Conservation (phyloP, 1,140 invertebrate genomes). For the Sminthurides bifidus region DNA sequence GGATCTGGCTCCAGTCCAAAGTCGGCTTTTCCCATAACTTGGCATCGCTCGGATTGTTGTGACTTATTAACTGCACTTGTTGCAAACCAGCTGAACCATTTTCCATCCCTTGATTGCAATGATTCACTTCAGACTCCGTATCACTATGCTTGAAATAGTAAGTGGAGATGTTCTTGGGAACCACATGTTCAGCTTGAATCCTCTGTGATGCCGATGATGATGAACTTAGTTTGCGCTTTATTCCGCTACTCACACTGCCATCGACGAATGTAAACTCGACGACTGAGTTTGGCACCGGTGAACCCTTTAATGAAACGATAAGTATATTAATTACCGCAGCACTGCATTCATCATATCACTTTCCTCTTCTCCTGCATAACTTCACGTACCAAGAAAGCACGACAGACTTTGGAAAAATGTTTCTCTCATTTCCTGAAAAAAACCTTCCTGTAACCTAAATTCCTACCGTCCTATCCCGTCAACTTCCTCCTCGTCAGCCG, state of each 20-base stretch:
- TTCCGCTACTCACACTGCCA: slow-evolving; percentile 22
- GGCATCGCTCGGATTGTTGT: slow-evolving; percentile 2
- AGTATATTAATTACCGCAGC: background rate
- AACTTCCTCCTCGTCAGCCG: too few relatives aligned
- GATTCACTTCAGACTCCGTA: slow-evolving; percentile 27
- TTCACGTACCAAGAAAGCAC: slow-evolving; percentile 5
- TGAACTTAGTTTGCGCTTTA: slow-evolving; percentile 28
- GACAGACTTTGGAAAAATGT: slow-evolving; percentile 4
- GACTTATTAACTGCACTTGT: background rate
- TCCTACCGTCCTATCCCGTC: too few relatives aligned
- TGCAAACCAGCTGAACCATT: background rate
- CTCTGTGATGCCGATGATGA: slow-evolving; percentile 12
- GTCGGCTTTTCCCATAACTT: slow-evolving; percentile 22
- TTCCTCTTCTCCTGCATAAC: background rate
- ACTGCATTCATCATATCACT: background rate
- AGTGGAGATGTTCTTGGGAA: slow-evolving; percentile 30
- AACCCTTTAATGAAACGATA: slow-evolving; percentile 14
- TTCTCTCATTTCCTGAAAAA: too few relatives aligned
- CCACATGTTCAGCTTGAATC: slow-evolving; percentile 15
- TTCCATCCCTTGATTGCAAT: slow-evolving; percentile 6
- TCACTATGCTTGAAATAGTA: slow-evolving; percentile 33
- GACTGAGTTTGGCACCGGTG: slow-evolving; percentile 28
- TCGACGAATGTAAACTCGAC: slow-evolving; percentile 28
- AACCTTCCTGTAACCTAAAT: too few relatives aligned
- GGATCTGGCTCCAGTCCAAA: slow-evolving; percentile 25